Evolutionary conservation across 2,113 vertebrate genomes (phyloP), one percentile per base, ranked within the genome.

Genomic region (Syrrhaptes paradoxus): DNA sequence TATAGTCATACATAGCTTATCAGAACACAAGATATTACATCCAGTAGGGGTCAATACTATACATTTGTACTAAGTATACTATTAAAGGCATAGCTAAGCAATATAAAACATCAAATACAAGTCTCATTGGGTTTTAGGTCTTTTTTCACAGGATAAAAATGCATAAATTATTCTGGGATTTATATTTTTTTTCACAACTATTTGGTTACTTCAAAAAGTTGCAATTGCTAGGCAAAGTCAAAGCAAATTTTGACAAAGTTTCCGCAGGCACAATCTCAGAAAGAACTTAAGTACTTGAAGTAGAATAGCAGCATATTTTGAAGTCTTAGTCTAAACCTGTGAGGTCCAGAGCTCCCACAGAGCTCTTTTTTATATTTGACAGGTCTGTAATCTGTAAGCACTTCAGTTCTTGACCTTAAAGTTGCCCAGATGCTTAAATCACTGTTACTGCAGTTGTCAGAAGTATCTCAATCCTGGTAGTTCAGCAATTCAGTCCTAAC

Each of bases 321-420:
- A 96, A 96, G 95, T 57, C 73, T 89, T 89, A 95, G 78, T 87
- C 74, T 91, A 95, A 94, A 95, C 66, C 51, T 93, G 78, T 82
- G 90, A 92, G 89, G 85, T 94, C 67, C 74, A 83, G 91, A 83
- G 51, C 81, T 94, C 95, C 87, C 0, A 5, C 78, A 66, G 91
- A 93, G 93, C 43, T 93, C 54, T 91, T 96, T 94, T 78, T 89
- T 83, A 36, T 83, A 66, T 89, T 93, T 96, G 89, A 88, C 92
- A 91, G 67, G 90, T 90, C 85, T 94, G 75, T 96, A 97, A 97
- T 96, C 89, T 87, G 85, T 94, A 96, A 91, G 91, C 68, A 93
- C 85, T 89, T 88, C 71, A 90, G 90, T 95, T 94, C 90, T 91
- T 95, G 94, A 94, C 93, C 89, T 96, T 94, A 90, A 90, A 96